phyloP scores from a whole-genome alignment of 2,888 invertebrate species.

The Candidula unifasciata region DNA sequence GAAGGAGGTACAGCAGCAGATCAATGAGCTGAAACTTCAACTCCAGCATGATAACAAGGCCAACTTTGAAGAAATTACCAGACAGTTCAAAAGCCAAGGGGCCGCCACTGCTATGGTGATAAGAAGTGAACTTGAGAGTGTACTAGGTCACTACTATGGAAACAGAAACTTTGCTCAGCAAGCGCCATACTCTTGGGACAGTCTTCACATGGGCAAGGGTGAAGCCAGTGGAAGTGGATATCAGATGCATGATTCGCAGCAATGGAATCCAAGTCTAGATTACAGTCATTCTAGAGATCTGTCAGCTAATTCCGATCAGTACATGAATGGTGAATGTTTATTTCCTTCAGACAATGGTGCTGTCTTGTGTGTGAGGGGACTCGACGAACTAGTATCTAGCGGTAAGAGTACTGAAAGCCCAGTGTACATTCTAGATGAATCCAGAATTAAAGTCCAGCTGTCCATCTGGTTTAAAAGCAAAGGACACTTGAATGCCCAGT shows the following conservation, averaged over 20 bases:
- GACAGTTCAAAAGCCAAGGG: not conserved
- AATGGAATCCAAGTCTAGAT: not conserved
- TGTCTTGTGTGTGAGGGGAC: not conserved
- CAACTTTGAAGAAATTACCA: not conserved
- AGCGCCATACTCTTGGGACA: not conserved
- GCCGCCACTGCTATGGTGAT: conserved; percentile 10
- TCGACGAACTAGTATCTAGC: not conserved
- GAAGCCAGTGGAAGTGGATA: not conserved
- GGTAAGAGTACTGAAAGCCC: not conserved
- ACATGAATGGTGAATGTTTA: not conserved
- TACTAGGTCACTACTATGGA: not conserved
- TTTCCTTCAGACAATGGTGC: conserved; percentile 16
- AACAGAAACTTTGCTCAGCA: not conserved
- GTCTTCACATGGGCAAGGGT: not conserved
- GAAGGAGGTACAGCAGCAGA: not conserved
- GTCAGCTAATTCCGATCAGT: not conserved
- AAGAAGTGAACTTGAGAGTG: not conserved
- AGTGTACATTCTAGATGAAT: not conserved
- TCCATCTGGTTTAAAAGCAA: conserved; percentile 1
- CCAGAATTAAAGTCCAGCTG: conserved; percentile 11
- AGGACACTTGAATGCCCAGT: not conserved
- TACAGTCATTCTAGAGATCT: not conserved
- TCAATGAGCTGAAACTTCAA: not conserved
- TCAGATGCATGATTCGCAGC: not conserved
- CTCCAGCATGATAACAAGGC: not conserved